Evolutionary conservation across 2,888 invertebrate species (phyloP).

Genomic region (Protophormia terraenovae): DNA sequence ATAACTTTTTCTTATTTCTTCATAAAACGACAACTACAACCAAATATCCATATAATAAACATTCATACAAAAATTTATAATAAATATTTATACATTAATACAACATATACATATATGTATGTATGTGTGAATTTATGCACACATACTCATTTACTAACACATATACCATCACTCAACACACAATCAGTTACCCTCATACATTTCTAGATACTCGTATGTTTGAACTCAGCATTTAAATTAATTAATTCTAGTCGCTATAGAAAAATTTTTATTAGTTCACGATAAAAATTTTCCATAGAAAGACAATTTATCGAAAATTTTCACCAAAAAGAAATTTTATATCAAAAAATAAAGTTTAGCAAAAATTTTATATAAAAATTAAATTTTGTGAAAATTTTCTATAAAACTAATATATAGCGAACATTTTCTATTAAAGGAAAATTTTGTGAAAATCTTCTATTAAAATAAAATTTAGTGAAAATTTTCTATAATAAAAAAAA

Average conservation of each 20-base stretch:
- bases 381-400: too few relatives aligned
- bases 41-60: slow-evolving; percentile 30
- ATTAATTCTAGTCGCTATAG: not conserved
- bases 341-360: too few relatives aligned
- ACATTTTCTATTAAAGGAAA: too few relatives aligned
- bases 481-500: too few relatives aligned
- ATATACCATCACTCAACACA: not conserved
- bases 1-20: slow-evolving; percentile 54
- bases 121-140: not conserved
- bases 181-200: not conserved
- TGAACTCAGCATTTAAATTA: not conserved
- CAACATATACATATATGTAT: not conserved
- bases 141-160: not conserved
- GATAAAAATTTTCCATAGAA: too few relatives aligned
- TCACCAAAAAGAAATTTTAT: too few relatives aligned
- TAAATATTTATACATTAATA: slow-evolving; percentile 67
- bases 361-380: too few relatives aligned
- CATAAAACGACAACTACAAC: slow-evolving; percentile 17
- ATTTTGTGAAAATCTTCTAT: too few relatives aligned
- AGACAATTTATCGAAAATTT: too few relatives aligned
- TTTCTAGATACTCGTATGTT: not conserved
- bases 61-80: slow-evolving; percentile 49
- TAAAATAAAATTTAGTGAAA: too few relatives aligned
- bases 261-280: too few relatives aligned
- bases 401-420: too few relatives aligned